Base-by-base conservation (phyloP, 2,888 invertebrate species). In the Epistrophella euchroma region DNA sequence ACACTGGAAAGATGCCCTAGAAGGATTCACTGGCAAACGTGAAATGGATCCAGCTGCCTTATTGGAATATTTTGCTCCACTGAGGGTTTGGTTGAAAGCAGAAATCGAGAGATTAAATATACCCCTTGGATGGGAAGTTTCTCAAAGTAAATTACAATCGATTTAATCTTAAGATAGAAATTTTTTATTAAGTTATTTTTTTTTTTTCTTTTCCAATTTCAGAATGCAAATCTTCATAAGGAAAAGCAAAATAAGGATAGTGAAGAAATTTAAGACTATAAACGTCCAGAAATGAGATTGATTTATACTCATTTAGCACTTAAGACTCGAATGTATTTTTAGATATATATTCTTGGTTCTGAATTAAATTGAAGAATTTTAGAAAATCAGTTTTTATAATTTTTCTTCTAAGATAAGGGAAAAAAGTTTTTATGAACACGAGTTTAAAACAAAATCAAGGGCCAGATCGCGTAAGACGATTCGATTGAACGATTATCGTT, bases 1-100 rank as follows among this genome's bases (percentile, higher is more conserved):
- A 88, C 96, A 96, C 3, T 97, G 97, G 97, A 95, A 95, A 19
- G 96, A 97, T 80, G 96, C 96, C 15, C 94, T 98, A 94, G 94
- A 96, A 90, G 94, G 94, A 11, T 93, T 97, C n/a, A 97, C 97
- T 0, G 97, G 97, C 0, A 94, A 95, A 89, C 92, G 96, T 89
- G 93, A 94, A 88, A 96, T 97, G 96, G 94, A 95, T 89, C 96
- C 96, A 0, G 93, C 94, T 50, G 96, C 96, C 0, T 92, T 97
- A 0, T 90, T 97, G 84, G 96, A 97, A 91, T 97, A 97, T 93
- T 97, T 97, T 92, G 93, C 94, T 85, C 97, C 97, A 0, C 92
- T 97, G 6, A 93, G 94, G 85, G 94, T 95, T 47, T 97, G 96
- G 96, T 92, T 97, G 6, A 93, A 93, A 83, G 92, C 93, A 4